Evolutionary conservation across 2,888 invertebrate species (phyloP).

Genomic region (Pseudococcus viburni): DNA sequence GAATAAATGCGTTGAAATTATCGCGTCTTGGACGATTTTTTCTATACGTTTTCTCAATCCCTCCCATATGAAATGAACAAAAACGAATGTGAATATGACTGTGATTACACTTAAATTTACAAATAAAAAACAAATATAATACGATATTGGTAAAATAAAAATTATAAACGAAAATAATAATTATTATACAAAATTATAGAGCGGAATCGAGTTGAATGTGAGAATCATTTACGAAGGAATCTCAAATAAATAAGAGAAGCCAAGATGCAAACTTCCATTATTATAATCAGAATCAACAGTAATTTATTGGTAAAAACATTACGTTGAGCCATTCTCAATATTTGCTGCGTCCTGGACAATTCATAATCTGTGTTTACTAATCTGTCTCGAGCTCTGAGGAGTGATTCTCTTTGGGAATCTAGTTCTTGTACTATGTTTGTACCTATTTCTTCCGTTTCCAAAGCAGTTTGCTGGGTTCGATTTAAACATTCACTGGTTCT

Average conservation of each 20-base stretch:
- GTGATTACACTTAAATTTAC: not conserved
- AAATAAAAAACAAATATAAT: not conserved
- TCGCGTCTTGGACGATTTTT: not conserved
- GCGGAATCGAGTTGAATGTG: not conserved
- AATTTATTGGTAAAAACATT: slow-evolving; percentile 83
- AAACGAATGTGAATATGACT: not conserved
- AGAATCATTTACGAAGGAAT: slow-evolving; percentile 9
- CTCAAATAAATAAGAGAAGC: slow-evolving; percentile 54
- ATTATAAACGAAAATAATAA: not conserved
- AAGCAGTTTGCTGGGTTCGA: slow-evolving; percentile 81
- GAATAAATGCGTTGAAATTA: not conserved
- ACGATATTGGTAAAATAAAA: not conserved
- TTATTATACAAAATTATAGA: not conserved
- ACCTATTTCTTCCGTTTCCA: slow-evolving; percentile 86
- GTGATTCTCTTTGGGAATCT: slow-evolving; percentile 81
- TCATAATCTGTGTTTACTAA: slow-evolving; percentile 82
- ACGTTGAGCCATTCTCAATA: slow-evolving; percentile 62
- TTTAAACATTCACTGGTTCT: slow-evolving; percentile 78
- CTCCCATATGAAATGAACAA: not conserved
- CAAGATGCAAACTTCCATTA: slow-evolving; percentile 75
- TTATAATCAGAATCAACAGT: slow-evolving; percentile 81
- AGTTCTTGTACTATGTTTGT: slow-evolving; percentile 83
- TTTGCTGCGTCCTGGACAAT: slow-evolving; percentile 75
- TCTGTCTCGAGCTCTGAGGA: slow-evolving; percentile 78
- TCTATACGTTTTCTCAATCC: not conserved